Evolutionary conservation across 2,113 vertebrate species (phyloP).

Genomic region (Formicarius rufipectus): DNA sequence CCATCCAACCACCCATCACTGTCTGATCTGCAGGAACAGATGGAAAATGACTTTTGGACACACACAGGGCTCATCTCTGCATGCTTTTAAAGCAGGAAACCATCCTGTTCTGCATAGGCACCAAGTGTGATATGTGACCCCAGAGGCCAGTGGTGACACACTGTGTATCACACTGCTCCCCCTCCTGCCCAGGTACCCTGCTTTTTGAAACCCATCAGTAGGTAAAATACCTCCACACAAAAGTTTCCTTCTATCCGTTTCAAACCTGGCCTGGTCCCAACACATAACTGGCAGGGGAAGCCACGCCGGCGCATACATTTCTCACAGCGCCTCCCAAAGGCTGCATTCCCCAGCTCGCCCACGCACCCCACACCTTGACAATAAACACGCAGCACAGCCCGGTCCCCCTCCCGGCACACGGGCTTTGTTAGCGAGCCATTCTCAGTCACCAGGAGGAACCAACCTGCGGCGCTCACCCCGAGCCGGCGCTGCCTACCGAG

Average conservation of each 20-base stretch:
- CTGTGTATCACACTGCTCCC: neutral
- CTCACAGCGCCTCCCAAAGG: neutral
- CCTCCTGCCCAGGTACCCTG: neutral
- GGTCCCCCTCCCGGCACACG: neutral
- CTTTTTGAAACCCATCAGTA: neutral
- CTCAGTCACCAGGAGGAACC: too few species aligned
- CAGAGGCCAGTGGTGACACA: neutral
- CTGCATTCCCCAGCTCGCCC: neutral
- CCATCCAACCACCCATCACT: neutral
- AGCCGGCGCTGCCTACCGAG: neutral
- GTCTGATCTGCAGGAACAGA: neutral
- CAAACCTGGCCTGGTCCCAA: neutral
- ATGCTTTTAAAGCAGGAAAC: neutral
- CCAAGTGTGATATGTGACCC: accelerated
- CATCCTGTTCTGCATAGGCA: accelerated
- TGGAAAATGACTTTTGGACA: neutral
- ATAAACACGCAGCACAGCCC: neutral
- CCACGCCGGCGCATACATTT: neutral
- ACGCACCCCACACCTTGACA: neutral
- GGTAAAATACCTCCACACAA: neutral
- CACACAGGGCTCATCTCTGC: neutral
- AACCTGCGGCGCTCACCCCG: neutral
- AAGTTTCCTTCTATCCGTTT: neutral
- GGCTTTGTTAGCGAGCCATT: too few species aligned
- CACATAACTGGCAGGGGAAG: neutral